Evolutionary conservation across 2,797 vertebrate species (phyloP).

Genomic region (Eulemur albifrons): DNA sequence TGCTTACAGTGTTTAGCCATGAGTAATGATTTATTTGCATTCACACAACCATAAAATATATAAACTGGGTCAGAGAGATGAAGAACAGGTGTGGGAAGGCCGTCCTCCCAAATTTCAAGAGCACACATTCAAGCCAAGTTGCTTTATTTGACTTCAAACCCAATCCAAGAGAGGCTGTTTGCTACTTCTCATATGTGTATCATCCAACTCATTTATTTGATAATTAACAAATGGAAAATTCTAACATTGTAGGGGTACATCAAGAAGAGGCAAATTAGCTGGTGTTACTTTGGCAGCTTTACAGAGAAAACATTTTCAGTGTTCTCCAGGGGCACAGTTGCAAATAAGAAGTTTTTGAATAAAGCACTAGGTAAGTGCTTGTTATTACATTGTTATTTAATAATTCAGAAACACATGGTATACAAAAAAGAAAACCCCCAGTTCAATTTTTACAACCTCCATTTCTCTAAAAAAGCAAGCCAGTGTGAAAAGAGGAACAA

Average conservation of each 20-base stretch:
- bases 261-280: neutral
- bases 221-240: neutral
- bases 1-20: neutral
- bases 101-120: neutral
- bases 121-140: neutral
- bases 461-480: neutral
- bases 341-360: constrained; percentile 47
- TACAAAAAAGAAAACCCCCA: constrained; percentile 12
- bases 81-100: neutral
- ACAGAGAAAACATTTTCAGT: constrained; percentile 44
- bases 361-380: constrained; percentile 34
- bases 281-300: constrained; percentile 27
- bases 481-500: neutral
- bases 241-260: neutral
- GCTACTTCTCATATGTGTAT: neutral
- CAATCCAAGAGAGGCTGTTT: neutral
- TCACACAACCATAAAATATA: neutral
- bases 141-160: neutral
- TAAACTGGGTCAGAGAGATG: neutral
- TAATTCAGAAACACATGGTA: constrained; percentile 33
- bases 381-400: constrained; percentile 38
- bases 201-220: neutral
- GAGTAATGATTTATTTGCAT: neutral
- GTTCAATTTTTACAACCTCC: constrained; percentile 1
- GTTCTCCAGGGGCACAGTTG: neutral